Evolutionary conservation across 2,113 vertebrate genomes (phyloP).

Genomic region (Cinclus cinclus): DNA sequence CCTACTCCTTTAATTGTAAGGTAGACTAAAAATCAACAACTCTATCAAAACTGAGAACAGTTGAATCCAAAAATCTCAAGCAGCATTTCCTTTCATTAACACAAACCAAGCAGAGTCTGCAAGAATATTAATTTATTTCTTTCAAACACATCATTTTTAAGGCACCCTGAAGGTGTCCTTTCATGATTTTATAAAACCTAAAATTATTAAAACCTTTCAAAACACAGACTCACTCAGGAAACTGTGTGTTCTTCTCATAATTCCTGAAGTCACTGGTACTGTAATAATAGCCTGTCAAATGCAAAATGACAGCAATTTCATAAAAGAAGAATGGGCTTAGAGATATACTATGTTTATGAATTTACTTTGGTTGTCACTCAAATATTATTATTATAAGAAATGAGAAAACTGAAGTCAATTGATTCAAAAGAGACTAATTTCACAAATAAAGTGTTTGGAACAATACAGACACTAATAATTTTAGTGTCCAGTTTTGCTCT

Average conservation of each 20-base stretch:
- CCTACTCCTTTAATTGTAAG: neutral
- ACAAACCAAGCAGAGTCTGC: conserved; percentile 31
- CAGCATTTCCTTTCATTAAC: conserved; percentile 63
- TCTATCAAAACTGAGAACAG: conserved; percentile 23
- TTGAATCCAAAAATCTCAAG: conserved; percentile 25
- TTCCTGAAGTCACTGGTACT: conserved; percentile 43
- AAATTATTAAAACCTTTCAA: conserved; percentile 68
- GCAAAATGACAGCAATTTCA: conserved; percentile 70
- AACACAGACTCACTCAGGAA: conserved; percentile 62
- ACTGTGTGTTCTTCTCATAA: conserved; percentile 38
- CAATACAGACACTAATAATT: neutral
- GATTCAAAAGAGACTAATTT: conserved; percentile 33
- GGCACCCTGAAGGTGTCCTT: conserved; percentile 57
- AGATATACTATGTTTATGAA: conserved; percentile 73
- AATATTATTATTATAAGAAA: conserved; percentile 59
- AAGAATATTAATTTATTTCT: conserved; percentile 60
- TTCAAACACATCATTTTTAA: conserved; percentile 66
- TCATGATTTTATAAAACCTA: conserved; percentile 70
- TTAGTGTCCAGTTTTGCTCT: neutral
- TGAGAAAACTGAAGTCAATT: conserved; percentile 56
- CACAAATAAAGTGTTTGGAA: neutral
- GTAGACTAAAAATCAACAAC: neutral
- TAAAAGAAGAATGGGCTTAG: conserved; percentile 65
- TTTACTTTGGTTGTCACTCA: conserved; percentile 74
- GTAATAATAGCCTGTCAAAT: conserved; percentile 69